Percentiles rank a stretch among this genome's conserved stretches.
Conservation (phyloP, 2,888 invertebrate genomes). For the Oligia latruncula region DNA sequence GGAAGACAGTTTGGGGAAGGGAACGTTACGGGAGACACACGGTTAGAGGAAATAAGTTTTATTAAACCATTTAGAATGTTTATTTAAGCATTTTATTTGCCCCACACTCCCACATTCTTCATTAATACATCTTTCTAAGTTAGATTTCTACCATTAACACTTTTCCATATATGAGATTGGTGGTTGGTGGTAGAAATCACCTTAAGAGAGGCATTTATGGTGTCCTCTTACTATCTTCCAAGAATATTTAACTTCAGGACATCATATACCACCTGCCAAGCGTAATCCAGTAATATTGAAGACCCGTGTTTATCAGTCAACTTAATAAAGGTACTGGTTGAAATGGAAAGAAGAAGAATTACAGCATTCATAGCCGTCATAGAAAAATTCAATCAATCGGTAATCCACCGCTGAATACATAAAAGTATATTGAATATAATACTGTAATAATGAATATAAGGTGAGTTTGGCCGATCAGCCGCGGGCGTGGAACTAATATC, state of each 20-base stretch:
- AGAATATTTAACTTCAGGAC: not conserved
- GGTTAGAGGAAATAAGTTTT: no score
- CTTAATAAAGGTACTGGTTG: constrained; percentile 23
- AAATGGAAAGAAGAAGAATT: constrained; percentile 37
- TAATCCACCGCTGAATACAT: constrained; percentile 60
- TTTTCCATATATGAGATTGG: no score
- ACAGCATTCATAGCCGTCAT: constrained; percentile 47
- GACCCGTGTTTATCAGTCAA: constrained; percentile 29
- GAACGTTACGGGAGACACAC: no score
- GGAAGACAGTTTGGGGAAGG: no score
- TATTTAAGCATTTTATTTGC: no score
- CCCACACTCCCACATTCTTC: no score
- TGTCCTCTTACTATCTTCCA: not conserved
- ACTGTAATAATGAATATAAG: constrained; percentile 68
- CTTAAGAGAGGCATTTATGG: no score
- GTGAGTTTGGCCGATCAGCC: constrained; percentile 64
- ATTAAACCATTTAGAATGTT: no score
- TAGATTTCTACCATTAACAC: no score
- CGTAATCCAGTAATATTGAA: constrained; percentile 27
- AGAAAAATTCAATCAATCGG: constrained; percentile 61
- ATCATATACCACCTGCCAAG: not conserved
- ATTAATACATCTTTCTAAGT: no score
- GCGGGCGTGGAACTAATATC: constrained; percentile 68
- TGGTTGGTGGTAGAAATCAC: no score
- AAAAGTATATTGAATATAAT: constrained; percentile 68